Percentiles rank a stretch among this genome's conserved stretches.
Conservation (phyloP, 1,140 invertebrate genomes). For the Muscidifurax raptorellus region DNA sequence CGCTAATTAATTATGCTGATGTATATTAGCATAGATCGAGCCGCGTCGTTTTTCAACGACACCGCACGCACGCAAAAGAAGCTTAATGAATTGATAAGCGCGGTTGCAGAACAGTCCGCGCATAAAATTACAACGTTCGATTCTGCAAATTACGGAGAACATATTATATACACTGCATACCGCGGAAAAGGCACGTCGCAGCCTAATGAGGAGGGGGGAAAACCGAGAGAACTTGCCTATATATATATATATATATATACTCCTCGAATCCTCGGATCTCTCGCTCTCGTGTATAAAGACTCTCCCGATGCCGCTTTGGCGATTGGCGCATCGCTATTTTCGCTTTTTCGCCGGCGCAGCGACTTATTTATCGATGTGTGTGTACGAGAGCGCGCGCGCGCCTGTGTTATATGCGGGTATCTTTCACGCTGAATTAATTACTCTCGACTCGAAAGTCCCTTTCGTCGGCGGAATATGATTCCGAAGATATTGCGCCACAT, state of each 20-base stretch:
- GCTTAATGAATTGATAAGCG: constrained; percentile 20
- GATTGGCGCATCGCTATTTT: constrained; percentile 1
- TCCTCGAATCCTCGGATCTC: not conserved
- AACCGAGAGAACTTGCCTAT: no score
- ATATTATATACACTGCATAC: no score
- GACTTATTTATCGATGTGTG: not conserved
- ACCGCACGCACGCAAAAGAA: not conserved
- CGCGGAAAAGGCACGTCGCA: no score
- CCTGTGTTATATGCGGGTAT: not conserved
- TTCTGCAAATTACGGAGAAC: not conserved
- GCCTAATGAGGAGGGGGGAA: no score
- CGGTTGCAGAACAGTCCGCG: no score
- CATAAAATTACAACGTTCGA: not conserved
- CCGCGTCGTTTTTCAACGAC: not conserved
- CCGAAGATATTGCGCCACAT: not conserved
- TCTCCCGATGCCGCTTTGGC: not conserved
- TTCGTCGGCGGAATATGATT: not conserved
- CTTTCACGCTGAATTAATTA: not conserved
- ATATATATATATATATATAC: no score
- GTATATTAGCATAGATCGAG: not conserved
- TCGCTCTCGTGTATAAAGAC: no score
- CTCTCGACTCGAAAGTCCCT: not conserved
- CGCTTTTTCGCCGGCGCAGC: not conserved
- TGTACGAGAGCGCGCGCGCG: no score
- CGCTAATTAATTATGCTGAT: not conserved